Conservation (phyloP, 1,140 invertebrate species). For the Yoshiicerus persimilis region DNA sequence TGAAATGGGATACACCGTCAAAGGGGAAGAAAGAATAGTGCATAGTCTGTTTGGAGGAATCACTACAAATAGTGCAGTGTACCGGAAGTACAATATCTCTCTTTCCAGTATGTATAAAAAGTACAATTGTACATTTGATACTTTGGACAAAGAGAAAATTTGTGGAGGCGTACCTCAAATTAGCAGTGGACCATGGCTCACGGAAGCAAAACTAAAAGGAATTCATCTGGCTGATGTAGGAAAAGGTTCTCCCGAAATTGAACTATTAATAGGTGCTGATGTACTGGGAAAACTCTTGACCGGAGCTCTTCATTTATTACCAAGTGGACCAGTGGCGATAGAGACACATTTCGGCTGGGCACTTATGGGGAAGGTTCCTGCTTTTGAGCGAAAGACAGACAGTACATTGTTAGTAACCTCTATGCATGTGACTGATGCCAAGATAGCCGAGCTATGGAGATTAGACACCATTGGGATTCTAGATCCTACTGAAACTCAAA, state of each 20-base stretch:
- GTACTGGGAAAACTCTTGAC: neutral
- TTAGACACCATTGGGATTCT: conserved; percentile 49
- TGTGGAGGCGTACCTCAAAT: conserved; percentile 24
- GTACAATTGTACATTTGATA: neutral
- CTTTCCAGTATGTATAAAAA: neutral
- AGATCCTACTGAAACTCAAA: neutral
- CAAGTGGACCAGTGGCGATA: conserved; percentile 43
- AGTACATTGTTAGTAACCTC: conserved; percentile 14
- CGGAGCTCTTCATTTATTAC: neutral
- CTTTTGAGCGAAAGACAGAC: neutral
- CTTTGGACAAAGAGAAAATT: neutral
- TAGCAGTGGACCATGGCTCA: neutral
- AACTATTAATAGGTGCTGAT: conserved; percentile 19
- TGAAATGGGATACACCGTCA: neutral
- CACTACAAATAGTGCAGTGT: neutral
- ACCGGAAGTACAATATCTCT: neutral
- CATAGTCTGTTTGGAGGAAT: conserved; percentile 13
- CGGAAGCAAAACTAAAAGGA: conserved; percentile 14
- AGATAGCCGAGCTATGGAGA: conserved; percentile 52
- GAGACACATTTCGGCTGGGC: conserved; percentile 52
- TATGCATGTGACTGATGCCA: conserved; percentile 39
- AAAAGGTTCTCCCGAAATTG: neutral
- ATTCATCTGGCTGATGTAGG: conserved; percentile 20
- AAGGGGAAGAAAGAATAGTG: neutral
- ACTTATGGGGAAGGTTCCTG: conserved; percentile 45